Base-by-base conservation (phyloP, 2,888 invertebrate species). In the Callosobruchus maculatus region DNA sequence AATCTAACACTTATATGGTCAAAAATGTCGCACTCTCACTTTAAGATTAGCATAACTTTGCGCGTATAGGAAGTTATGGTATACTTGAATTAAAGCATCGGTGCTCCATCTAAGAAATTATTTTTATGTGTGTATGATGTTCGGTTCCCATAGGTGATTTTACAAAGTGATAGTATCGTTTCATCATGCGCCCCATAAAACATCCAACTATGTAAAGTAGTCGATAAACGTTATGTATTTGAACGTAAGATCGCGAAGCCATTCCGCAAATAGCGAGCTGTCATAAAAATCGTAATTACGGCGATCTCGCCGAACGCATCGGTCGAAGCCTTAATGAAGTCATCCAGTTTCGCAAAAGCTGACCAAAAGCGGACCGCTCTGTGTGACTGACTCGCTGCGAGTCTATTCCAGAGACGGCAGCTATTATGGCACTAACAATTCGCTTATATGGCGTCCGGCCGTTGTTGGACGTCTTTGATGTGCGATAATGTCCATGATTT, bases 401-500 rank as follows among this genome's bases (percentile, higher is more conserved):
- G 49, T 49, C 49, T 49, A 49, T 49, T 49, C 13, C 49, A 49
- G 49, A 49, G 49, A 49, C 49, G 13, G 49, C n/a, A n/a, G 7
- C 49, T 18, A 18, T n/a, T n/a, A n/a, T n/a, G n/a, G 49, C 49
- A 49, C 49, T 49, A 49, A 49, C 49, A 49, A 49, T 49, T 49
- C 49, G 49, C 49, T 49, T 49, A 49, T 49, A 49, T 49, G 49
- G 49, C 49, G 49, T 49, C 49, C 49, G 18, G 7, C 13, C 9
- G 49, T 18, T 49, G 49, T 49, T 49, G 18, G 13, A 13, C 72
- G 72, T 70, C 73, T 73, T 76, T 76, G 74, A 74, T 73, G 73
- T 72, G 73, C 71, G 67, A 76, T 76, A 76, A 76, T 74, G 70
- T 71, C 73, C 68, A 73, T 71, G 72, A 73, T 74, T 76, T 76